These are phyloP conservation scores for Saimiri boliviensis DNA, from an alignment of 2,113 vertebrate species.

Conservation along the genomic window DNA sequence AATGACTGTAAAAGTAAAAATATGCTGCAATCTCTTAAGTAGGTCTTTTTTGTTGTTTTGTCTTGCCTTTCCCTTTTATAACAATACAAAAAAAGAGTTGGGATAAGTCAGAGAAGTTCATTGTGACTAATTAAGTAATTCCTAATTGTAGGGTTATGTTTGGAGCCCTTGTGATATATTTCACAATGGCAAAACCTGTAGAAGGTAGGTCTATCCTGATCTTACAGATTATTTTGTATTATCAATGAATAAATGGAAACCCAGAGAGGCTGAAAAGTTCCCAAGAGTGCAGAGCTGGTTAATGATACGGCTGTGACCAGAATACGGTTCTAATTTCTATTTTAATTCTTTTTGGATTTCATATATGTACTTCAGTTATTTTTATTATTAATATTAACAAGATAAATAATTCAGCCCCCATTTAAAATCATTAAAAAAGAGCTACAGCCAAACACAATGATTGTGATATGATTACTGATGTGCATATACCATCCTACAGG, in stretches of 20 bases:
- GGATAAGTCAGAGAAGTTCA: neutral
- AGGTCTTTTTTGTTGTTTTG: neutral
- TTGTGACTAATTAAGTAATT: slow-evolving; percentile 13
- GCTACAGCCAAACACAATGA: neutral
- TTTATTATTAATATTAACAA: neutral
- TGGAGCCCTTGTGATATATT: neutral
- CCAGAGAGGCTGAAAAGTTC: neutral
- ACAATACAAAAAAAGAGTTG: neutral
- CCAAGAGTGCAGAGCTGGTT: neutral
- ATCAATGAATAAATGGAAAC: neutral
- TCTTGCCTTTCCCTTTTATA: neutral
- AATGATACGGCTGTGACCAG: neutral
- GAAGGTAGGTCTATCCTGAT: neutral
- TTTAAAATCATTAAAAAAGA: neutral
- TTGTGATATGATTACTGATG: neutral
- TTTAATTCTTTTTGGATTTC: neutral
- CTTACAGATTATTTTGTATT: neutral
- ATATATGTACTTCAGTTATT: neutral
- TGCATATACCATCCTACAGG: neutral
- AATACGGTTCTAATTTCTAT: neutral
- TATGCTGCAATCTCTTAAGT: neutral
- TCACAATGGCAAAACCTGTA: neutral
- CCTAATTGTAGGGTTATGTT: neutral
- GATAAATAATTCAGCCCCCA: neutral
- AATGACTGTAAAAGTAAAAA: neutral